phyloP scores from a whole-genome alignment of 1,140 invertebrate species.

The Drosophila kurseongensis region DNA sequence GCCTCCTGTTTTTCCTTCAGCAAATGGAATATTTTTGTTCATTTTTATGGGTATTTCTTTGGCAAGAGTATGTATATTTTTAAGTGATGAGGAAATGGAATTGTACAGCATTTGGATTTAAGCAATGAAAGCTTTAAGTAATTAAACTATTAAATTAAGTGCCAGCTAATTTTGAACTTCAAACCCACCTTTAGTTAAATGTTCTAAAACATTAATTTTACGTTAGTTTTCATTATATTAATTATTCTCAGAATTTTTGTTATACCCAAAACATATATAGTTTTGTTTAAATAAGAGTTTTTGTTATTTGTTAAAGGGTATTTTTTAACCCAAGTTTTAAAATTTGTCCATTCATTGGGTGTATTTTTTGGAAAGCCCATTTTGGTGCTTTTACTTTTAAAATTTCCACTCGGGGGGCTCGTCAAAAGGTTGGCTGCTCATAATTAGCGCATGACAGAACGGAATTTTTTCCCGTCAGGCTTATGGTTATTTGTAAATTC shows the following conservation, averaged over 20 bases:
- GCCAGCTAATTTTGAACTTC: no score
- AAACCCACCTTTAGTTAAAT: no score
- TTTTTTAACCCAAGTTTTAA: not conserved
- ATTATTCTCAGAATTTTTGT: not conserved
- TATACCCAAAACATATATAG: no score
- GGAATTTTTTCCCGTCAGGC: slow-evolving; percentile 30
- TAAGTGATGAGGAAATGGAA: not conserved
- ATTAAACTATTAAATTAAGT: not conserved
- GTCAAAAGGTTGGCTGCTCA: slow-evolving; percentile 44
- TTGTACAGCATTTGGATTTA: not conserved
- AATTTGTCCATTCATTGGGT: slow-evolving; percentile 5
- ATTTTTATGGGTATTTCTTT: slow-evolving; percentile 32
- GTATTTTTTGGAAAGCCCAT: slow-evolving; percentile 8
- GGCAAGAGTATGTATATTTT: slow-evolving; percentile 4
- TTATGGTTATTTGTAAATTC: slow-evolving; percentile 39
- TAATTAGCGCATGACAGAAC: slow-evolving; percentile 50
- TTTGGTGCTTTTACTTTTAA: not conserved
- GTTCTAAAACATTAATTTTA: no score
- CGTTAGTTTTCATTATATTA: no score
- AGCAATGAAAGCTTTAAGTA: no score
- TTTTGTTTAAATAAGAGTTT: not conserved
- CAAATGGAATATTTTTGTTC: slow-evolving; percentile 54
- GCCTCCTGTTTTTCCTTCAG: slow-evolving; percentile 13
- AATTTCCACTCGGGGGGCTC: slow-evolving; percentile 29
- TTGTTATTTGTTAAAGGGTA: not conserved